Conservation (phyloP, 1,140 invertebrate species). For the Brachionus calyciflorus region DNA sequence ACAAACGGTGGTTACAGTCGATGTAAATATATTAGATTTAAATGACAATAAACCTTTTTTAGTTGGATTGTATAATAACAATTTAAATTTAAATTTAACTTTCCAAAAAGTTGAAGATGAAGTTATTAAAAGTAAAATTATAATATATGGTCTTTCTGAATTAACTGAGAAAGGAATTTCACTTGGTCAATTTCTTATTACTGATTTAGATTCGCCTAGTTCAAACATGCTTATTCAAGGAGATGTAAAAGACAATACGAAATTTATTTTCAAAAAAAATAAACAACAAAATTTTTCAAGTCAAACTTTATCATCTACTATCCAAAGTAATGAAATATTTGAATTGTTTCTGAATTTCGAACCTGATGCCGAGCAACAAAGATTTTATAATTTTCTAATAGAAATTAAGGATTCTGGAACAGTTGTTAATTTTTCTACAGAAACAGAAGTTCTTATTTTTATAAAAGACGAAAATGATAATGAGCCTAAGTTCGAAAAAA, state of each 20-base stretch:
- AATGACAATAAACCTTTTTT: slow-evolving; percentile 21
- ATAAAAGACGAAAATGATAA: slow-evolving; percentile 46
- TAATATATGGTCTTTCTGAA: neutral
- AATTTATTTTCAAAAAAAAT: neutral
- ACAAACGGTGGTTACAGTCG: slow-evolving; percentile 19
- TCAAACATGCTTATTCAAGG: neutral
- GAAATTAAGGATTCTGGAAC: neutral
- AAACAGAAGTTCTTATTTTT: neutral
- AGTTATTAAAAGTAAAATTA: neutral
- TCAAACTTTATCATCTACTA: neutral
- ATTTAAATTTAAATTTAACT: neutral
- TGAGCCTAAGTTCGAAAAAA: slow-evolving; percentile 22
- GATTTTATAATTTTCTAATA: neutral
- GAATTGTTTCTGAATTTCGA: slow-evolving; percentile 15
- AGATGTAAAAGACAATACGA: neutral
- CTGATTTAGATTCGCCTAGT: neutral
- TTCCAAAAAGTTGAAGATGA: neutral
- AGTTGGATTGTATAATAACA: neutral
- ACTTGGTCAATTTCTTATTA: slow-evolving; percentile 11
- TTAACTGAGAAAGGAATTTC: neutral
- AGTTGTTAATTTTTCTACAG: neutral
- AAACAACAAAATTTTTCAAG: neutral
- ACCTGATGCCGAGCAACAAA: slow-evolving; percentile 12
- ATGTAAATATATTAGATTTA: neutral
- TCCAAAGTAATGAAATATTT: slow-evolving; percentile 24